Percentiles rank a stretch among this genome's conserved stretches.
These are phyloP conservation scores for Sturnus vulgaris DNA, from an alignment of 2,113 vertebrate species.

Conservation along the genomic window DNA sequence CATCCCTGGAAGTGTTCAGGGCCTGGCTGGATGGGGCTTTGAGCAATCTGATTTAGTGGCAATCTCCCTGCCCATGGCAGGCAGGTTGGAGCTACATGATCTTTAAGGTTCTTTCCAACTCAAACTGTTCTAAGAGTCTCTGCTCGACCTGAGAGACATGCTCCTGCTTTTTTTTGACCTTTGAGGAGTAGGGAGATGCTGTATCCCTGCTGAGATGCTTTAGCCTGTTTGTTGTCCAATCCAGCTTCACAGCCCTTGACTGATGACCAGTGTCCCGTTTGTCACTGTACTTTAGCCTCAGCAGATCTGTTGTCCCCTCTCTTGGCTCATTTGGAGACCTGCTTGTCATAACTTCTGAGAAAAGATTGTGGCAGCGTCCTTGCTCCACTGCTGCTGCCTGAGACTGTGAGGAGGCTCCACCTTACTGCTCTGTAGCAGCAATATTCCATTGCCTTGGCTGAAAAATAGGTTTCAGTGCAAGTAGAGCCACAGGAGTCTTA, in stretches of 20 bases:
- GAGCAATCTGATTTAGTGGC: not conserved
- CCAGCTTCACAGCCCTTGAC: not conserved
- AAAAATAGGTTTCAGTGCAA: not conserved
- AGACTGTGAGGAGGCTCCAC: not conserved
- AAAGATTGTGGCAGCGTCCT: not conserved
- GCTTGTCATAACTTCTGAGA: not conserved
- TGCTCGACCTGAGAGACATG: not conserved
- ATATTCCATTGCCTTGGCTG: not conserved
- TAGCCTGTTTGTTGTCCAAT: not conserved
- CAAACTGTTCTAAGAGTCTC: not conserved
- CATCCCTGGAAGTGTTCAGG: not conserved
- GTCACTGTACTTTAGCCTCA: not conserved
- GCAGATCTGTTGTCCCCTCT: not conserved
- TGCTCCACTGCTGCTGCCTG: rapidly evolving
- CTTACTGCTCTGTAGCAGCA: not conserved
- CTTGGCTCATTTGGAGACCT: not conserved
- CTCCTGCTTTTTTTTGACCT: not conserved
- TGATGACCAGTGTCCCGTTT: rapidly evolving
- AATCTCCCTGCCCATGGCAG: not conserved
- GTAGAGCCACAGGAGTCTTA: not conserved
- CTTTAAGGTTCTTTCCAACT: not conserved
- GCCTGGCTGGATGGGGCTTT: not conserved
- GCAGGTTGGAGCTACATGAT: not conserved
- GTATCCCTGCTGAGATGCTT: not conserved
- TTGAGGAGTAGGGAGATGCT: not conserved